Evolutionary conservation across 2,888 invertebrate species (phyloP), one percentile per base, ranked within the genome.

Genomic region (Uloborus plumipes): DNA sequence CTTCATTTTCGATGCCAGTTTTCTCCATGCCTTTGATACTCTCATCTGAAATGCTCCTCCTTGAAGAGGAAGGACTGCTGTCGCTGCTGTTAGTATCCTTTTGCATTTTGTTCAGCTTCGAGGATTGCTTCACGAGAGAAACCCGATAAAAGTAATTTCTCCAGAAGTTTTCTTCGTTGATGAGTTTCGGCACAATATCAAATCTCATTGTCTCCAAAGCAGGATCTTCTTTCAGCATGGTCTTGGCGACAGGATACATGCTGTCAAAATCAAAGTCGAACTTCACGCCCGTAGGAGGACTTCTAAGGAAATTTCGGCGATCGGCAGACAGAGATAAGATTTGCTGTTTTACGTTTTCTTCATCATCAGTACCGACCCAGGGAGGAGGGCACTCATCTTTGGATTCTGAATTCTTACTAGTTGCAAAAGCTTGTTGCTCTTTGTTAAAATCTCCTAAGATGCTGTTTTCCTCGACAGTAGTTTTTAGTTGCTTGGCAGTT

Each of bases 71-170:
- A 47, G 62, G 20, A 16, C 65, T 50, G 2, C 76, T 76, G 53
- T 80, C 80, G 22, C 84, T 76, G 73, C 79, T 84, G 51, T 77
- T 77, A n/a, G n/a, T n/a, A 58, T 51, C 83, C 77, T 39, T 39
- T 39, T 39, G 39, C 89, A 92, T 89, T 67, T 93, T 93, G 87
- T 93, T 93, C 20, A 94, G 91, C 90, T 98, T 97, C 89, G 91
- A 95, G 87, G 98, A 97, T 91, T 99, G 99, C 89, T 98, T 96
- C 89, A 99, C 96, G 87, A 99, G 93, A 87, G 97, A 97, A 87
- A 99, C 95, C 89, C 99, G 95, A 91, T 99, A 99, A 92, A 99
- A 99, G 90, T 99, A 99, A 92, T 99, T 99, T 89, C 97, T 93
- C 99, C 99, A 99, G 91, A 99, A 99, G 89, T 95, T 94, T 90